These are phyloP conservation scores for Nymphalis c-album DNA, from an alignment of 2,888 invertebrate species.

Conservation along the genomic window DNA sequence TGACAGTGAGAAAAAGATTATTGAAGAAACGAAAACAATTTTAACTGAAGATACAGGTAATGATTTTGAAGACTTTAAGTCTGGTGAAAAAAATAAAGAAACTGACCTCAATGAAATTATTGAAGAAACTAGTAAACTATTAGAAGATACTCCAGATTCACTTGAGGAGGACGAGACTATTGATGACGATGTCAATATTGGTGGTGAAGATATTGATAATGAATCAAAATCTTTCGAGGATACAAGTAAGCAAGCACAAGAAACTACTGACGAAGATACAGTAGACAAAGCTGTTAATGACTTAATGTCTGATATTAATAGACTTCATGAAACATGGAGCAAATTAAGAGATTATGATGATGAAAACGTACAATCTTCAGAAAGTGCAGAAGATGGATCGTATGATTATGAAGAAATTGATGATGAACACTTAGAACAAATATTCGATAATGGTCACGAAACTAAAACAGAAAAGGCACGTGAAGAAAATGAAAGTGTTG, in stretches of 20 bases:
- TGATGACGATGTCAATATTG: constrained; percentile 22
- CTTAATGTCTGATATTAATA: constrained; percentile 57
- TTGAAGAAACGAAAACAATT: constrained; percentile 38
- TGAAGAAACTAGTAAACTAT: constrained; percentile 44
- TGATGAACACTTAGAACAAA: constrained; percentile 37
- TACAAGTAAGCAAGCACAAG: constrained; percentile 39
- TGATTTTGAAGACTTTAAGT: constrained; percentile 34
- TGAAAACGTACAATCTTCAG: constrained; percentile 30
- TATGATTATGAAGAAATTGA: constrained; percentile 39
- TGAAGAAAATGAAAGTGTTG: constrained; percentile 6
- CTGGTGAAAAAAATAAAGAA: constrained; percentile 32
- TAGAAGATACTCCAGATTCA: constrained; percentile 41
- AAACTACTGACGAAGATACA: constrained; percentile 18
- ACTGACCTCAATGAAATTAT: constrained; percentile 39
- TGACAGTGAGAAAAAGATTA: constrained; percentile 27
- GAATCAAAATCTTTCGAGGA: constrained; percentile 31
- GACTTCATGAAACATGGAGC: constrained; percentile 54
- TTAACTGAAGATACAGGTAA: constrained; percentile 36
- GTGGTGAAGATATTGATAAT: constrained; percentile 28
- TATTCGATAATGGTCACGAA: constrained; percentile 34
- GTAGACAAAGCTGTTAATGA: constrained; percentile 54
- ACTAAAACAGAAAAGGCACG: constrained; percentile 25
- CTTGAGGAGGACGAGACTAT: constrained; percentile 22
- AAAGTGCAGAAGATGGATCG: constrained; percentile 24
- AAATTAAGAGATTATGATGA: constrained; percentile 48